Evolutionary conservation across 2,113 vertebrate species (phyloP), one percentile per base, ranked within the genome.

Genomic region (Hystrix cristata): DNA sequence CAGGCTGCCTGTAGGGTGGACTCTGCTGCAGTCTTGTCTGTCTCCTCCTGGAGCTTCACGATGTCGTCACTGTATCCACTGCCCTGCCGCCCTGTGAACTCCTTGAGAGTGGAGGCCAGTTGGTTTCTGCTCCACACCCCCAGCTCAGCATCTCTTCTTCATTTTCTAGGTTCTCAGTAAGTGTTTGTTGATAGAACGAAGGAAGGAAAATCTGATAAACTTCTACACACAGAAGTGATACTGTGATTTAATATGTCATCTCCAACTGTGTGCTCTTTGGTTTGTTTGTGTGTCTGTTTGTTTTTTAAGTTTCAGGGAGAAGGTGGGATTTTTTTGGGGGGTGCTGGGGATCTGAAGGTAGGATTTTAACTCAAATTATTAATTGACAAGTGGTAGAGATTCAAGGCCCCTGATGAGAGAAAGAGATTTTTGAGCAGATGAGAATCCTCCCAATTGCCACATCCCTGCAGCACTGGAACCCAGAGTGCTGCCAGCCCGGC

Each of bases 221-320:
- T 34, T 76, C 84, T 87, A 86, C 43, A 78, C 85, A 48, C 38
- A 51, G 5, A 87, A 8, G 46, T 64, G n/a, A 38, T 72, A 46
- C 23, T 31, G 4, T 79, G 79, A 93, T 38, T 57, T 53, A 92
- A 64, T 64, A 88, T 59, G 46, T 43, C 74, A 91, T 29, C 55
- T 43, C n/a, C 43, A 4, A n/a, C 13, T 46, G 19, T 27, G 55
- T 38, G 27, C 16, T 83, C 5, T 43, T 94, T n/a, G 43, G 15
- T 29, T 55, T 67, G 43, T 34, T 71, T 34, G 1, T 55, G 51
- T 74, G 14, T 60, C 83, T 80, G 38, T 48, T 31, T 76, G 19
- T 71, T 71, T 69, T 84, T 53, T 13, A 96, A 95, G 46, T 64
- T 72, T 51, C 48, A 78, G 38, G 23, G 34, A 80, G 59, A 91